Conservation (phyloP, 2,888 invertebrate genomes). For the Pocota personata region DNA sequence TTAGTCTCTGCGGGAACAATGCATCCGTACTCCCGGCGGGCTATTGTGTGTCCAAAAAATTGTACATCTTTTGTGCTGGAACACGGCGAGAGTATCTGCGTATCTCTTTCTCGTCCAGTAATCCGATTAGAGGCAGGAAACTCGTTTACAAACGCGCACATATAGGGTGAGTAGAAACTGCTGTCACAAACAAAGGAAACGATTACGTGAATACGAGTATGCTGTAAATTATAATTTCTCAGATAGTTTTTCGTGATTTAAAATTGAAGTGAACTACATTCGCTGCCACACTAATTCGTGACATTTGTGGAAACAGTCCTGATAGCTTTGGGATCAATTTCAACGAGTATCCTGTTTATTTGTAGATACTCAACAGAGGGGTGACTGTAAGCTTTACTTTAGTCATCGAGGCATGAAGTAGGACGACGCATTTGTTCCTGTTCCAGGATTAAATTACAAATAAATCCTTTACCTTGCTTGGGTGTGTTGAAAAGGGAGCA, state of each 20-base stretch:
- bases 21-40: conserved; percentile 24
- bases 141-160: conserved; percentile 49
- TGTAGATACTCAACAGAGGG: conserved; percentile 39
- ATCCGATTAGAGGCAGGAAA: conserved; percentile 71
- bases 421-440: conserved; percentile 70
- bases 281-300: conserved; percentile 49
- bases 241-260: conserved; percentile 20
- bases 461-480: conserved; percentile 61
- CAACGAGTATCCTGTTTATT: conserved; percentile 63
- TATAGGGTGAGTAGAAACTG: conserved; percentile 23
- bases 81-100: conserved; percentile 29
- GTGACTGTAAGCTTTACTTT: conserved; percentile 53
- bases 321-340: conserved; percentile 58
- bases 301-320: conserved; percentile 60
- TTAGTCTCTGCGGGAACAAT: conserved; percentile 33
- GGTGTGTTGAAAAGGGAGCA: not conserved
- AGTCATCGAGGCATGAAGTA: conserved; percentile 61
- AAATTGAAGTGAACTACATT: conserved; percentile 57
- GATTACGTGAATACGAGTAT: conserved; percentile 69
- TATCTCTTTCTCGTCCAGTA: conserved; percentile 47
- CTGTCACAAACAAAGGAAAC: conserved; percentile 53
- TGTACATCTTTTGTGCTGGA: conserved; percentile 56
- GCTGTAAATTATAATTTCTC: conserved; percentile 72
- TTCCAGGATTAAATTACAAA: conserved; percentile 67
- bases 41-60: conserved; percentile 59